Conservation (phyloP, 2,113 vertebrate genomes). For the Grammomys dolichurus region DNA sequence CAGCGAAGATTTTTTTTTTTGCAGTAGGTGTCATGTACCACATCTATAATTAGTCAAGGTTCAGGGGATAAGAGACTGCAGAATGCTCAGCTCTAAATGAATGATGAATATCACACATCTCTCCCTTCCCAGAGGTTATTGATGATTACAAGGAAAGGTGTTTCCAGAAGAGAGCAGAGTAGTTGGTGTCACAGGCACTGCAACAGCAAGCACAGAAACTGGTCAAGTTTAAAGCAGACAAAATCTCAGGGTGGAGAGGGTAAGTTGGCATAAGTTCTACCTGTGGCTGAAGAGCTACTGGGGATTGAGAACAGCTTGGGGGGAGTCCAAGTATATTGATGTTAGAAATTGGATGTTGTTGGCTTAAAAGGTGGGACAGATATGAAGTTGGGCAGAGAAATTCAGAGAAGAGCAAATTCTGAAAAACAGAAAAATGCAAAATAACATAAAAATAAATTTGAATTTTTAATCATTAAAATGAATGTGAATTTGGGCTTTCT, state of each 20-base stretch:
- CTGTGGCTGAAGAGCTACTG: background rate
- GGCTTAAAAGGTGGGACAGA: background rate
- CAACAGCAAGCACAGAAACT: background rate
- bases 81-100: background rate
- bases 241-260: background rate
- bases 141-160: too few relatives aligned
- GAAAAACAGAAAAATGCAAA: background rate
- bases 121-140: background rate
- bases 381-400: background rate
- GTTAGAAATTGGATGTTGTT: background rate
- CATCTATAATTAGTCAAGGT: background rate
- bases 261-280: background rate
- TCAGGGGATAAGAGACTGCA: background rate
- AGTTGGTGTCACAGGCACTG: background rate
- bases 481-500: background rate
- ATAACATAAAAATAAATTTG: background rate
- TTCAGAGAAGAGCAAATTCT: background rate
- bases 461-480: background rate
- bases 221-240: background rate
- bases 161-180: background rate
- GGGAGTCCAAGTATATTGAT: background rate
- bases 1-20: background rate
- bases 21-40: background rate
- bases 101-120: background rate
- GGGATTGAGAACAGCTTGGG: background rate